phyloP scores from a whole-genome alignment of 1,140 invertebrate genomes.

The Drosophila bocqueti region DNA sequence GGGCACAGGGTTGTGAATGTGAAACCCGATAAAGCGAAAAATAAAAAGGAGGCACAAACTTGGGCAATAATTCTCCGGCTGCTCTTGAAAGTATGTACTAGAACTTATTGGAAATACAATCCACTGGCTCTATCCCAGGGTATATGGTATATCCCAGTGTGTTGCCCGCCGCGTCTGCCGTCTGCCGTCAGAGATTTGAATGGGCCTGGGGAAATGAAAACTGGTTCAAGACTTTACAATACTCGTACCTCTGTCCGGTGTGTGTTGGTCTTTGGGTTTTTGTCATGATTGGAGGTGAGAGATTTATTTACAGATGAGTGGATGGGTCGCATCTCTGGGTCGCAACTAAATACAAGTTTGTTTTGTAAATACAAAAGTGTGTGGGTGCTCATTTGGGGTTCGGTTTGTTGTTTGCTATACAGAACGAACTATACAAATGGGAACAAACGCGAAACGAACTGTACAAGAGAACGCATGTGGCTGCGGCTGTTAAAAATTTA shows the following conservation, averaged over 20 bases:
- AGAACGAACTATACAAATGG: slow-evolving; percentile 60
- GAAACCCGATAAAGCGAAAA: slow-evolving; percentile 45
- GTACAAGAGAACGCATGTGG: slow-evolving; percentile 56
- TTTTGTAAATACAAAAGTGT: slow-evolving; percentile 62
- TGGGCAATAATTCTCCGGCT: slow-evolving; percentile 40
- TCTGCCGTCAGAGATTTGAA: slow-evolving; percentile 37
- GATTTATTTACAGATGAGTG: slow-evolving; percentile 76
- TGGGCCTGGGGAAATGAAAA: slow-evolving; percentile 20
- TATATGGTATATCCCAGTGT: slow-evolving; percentile 7
- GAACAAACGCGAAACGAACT: slow-evolving; percentile 53
- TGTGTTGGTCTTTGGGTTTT: slow-evolving; percentile 23
- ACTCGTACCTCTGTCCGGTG: slow-evolving; percentile 26
- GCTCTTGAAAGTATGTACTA: slow-evolving; percentile 38
- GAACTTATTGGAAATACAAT: slow-evolving; percentile 46
- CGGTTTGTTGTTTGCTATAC: slow-evolving; percentile 29
- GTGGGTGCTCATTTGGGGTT: slow-evolving; percentile 56
- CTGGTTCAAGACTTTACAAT: slow-evolving; percentile 30
- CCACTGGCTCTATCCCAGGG: slow-evolving; percentile 13
- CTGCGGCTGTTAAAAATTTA: slow-evolving; percentile 59
- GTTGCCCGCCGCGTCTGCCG: neutral
- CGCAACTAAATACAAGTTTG: slow-evolving; percentile 63
- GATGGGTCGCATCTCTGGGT: slow-evolving; percentile 51
- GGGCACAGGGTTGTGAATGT: slow-evolving; percentile 37
- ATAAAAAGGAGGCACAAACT: slow-evolving; percentile 30
- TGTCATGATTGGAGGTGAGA: slow-evolving; percentile 68